A percentile compares a stretch with the other conserved stretches of the same genome.
Evolutionary conservation across 2,888 invertebrate genomes (phyloP).

Genomic region (Philopedon plagiatum): DNA sequence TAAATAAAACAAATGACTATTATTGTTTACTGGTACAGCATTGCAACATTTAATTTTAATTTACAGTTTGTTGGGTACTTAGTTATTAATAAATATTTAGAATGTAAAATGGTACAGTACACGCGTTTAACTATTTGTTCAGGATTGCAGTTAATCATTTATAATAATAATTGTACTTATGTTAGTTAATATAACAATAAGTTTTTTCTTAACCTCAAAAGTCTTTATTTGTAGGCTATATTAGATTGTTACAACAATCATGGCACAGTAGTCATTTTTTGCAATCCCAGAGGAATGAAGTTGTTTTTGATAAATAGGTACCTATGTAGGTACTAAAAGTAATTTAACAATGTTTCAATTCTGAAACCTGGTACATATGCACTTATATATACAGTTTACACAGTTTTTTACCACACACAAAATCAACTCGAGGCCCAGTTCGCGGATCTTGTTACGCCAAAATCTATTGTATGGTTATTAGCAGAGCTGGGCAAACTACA

Average conservation of each 20-base stretch:
- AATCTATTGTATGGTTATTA: too few relatives aligned
- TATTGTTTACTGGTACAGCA: constrained; percentile 21
- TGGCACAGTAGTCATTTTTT: too few relatives aligned
- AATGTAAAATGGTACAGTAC: constrained; percentile 5
- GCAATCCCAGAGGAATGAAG: too few relatives aligned
- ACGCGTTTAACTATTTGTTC: constrained; percentile 1
- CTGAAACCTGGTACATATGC: too few relatives aligned
- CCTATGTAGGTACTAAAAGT: too few relatives aligned
- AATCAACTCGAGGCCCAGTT: too few relatives aligned
- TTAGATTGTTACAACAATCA: not conserved
- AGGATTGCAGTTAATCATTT: constrained; percentile 16
- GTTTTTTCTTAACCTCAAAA: not conserved
- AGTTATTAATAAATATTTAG: constrained; percentile 8
- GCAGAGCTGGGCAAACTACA: too few relatives aligned
- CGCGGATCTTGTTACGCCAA: too few relatives aligned
- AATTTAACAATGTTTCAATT: too few relatives aligned
- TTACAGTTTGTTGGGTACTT: constrained; percentile 23
- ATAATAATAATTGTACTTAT: constrained; percentile 16
- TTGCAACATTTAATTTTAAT: constrained; percentile 31
- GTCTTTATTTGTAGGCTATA: not conserved
- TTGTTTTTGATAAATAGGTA: too few relatives aligned
- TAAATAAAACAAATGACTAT: constrained; percentile 35
- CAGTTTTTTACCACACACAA: too few relatives aligned
- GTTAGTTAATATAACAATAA: not conserved
- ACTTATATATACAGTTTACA: too few relatives aligned